A percentile compares a stretch with the other conserved stretches of the same genome.
Evolutionary conservation across 2,113 vertebrate genomes (phyloP).

Genomic region (Herpailurus yagouaroundi): DNA sequence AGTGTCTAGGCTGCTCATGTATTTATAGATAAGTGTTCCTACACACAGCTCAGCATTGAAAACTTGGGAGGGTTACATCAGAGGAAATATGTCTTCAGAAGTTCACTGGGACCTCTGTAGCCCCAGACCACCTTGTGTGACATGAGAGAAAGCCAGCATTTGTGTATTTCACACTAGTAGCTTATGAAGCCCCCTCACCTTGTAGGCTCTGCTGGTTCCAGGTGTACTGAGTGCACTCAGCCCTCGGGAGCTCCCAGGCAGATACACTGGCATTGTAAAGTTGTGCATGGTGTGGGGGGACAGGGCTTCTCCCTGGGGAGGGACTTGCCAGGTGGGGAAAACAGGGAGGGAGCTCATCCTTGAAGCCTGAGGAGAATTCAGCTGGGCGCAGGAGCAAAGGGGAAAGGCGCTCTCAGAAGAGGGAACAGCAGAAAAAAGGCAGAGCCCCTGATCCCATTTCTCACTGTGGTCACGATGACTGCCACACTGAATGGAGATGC

Average conservation of each 20-base stretch:
- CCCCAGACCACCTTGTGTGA: neutral
- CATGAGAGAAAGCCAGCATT: neutral
- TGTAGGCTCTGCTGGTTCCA: neutral
- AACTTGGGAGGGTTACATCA: neutral
- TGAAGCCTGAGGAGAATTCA: neutral
- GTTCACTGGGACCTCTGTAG: neutral
- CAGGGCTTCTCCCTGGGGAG: neutral
- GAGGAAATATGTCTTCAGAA: neutral
- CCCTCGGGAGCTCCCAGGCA: neutral
- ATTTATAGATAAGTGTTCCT: neutral
- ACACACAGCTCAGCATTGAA: neutral
- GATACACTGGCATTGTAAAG: neutral
- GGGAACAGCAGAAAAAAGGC: neutral
- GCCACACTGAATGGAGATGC: neutral
- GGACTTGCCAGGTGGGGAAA: no score
- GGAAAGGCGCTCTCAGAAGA: neutral
- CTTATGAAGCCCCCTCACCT: no score
- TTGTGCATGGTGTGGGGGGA: neutral
- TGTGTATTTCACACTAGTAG: no score
- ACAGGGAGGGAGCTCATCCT: neutral
- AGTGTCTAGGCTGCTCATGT: neutral
- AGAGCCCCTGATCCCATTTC: neutral
- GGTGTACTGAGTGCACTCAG: neutral
- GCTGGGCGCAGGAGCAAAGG: fast-evolving
- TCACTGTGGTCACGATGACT: neutral